A percentile compares a stretch with the other conserved stretches of the same genome.
These are phyloP conservation scores for Athalia cordata DNA, from an alignment of 2,888 invertebrate genomes.

Conservation along the genomic window DNA sequence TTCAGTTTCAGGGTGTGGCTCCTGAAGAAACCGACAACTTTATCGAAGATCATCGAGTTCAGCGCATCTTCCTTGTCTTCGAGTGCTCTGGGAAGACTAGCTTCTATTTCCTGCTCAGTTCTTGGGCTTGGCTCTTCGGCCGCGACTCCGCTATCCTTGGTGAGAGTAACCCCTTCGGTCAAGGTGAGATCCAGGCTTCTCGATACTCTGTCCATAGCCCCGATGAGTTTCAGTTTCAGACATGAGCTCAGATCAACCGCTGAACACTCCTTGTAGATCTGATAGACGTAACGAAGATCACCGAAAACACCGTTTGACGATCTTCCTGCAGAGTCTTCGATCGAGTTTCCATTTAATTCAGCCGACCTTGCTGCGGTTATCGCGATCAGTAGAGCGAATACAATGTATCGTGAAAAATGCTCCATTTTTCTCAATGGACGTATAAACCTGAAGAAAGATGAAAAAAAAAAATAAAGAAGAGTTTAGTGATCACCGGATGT, in stretches of 20 bases:
- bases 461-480: not conserved
- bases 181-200: slow-evolving; percentile 80
- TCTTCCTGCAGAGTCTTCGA: slow-evolving; percentile 66
- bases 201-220: slow-evolving; percentile 84
- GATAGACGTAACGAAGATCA: slow-evolving; percentile 84
- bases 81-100: slow-evolving; percentile 83
- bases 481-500: not conserved
- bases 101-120: slow-evolving; percentile 81
- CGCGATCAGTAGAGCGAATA: slow-evolving; percentile 62
- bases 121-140: slow-evolving; percentile 72
- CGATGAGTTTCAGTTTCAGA: slow-evolving; percentile 86
- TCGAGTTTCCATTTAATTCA: slow-evolving; percentile 65
- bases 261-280: slow-evolving; percentile 88
- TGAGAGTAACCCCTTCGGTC: slow-evolving; percentile 85
- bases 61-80: slow-evolving; percentile 84
- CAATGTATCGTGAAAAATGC: slow-evolving; percentile 59
- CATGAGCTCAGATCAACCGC: slow-evolving; percentile 80
- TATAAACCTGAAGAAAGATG: not conserved
- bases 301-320: slow-evolving; percentile 74
- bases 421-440: slow-evolving; percentile 58
- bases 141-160: slow-evolving; percentile 76
- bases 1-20: slow-evolving; percentile 88
- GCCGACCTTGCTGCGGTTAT: slow-evolving; percentile 65
- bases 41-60: slow-evolving; percentile 85
- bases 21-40: slow-evolving; percentile 84